phyloP scores from a whole-genome alignment of 2,797 vertebrate species.

The Lates japonicus region DNA sequence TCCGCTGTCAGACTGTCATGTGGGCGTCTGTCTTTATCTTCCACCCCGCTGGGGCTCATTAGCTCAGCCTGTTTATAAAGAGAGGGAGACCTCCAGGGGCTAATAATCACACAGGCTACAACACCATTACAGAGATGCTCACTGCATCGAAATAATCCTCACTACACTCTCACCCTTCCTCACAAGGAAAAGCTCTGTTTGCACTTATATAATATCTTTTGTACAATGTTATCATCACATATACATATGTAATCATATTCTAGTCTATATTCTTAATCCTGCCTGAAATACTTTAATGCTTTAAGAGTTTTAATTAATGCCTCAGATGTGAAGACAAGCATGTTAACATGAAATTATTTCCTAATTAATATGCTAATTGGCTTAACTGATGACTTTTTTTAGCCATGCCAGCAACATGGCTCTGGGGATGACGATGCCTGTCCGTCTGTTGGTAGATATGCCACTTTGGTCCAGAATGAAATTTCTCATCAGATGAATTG shows the following conservation, averaged over 20 bases:
- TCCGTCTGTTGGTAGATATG: not conserved
- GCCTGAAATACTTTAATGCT: slow-evolving; percentile 8
- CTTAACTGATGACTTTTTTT: slow-evolving; percentile 23
- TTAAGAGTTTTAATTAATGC: slow-evolving; percentile 34
- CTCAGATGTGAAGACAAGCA: slow-evolving; percentile 34
- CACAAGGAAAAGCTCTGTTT: slow-evolving; percentile 19
- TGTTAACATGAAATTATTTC: slow-evolving; percentile 22
- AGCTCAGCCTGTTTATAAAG: slow-evolving; percentile 80
- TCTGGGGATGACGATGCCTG: not conserved
- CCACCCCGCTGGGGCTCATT: slow-evolving; percentile 77
- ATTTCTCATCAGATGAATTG: not conserved
- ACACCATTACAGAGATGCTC: slow-evolving; percentile 67
- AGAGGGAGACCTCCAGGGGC: slow-evolving; percentile 71
- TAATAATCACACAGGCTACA: slow-evolving; percentile 79
- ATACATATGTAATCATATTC: not conserved
- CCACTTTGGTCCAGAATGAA: not conserved
- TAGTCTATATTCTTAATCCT: slow-evolving; percentile 9
- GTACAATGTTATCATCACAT: not conserved
- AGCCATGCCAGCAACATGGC: not conserved
- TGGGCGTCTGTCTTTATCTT: slow-evolving; percentile 75
- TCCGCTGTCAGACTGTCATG: slow-evolving; percentile 62
- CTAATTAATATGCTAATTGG: slow-evolving; percentile 37
- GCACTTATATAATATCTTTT: not conserved
- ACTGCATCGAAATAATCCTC: slow-evolving; percentile 64
- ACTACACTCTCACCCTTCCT: slow-evolving; percentile 20